phyloP scores from a whole-genome alignment of 1,140 invertebrate genomes.

The Neelides sp. region DNA sequence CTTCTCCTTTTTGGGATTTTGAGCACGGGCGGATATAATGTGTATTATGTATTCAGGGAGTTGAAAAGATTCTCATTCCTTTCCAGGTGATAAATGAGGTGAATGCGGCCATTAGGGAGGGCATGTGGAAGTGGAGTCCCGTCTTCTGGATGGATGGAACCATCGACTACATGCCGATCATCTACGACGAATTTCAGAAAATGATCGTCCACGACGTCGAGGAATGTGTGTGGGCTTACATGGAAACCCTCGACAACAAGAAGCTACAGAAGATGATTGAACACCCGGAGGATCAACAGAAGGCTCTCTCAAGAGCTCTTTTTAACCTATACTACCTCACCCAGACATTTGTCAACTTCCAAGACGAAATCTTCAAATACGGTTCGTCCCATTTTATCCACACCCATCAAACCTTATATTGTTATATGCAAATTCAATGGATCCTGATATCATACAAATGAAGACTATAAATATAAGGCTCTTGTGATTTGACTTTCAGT shows the following conservation, averaged over 20 bases:
- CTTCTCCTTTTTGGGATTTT: too few species aligned
- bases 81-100: slow-evolving; percentile 18
- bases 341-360: slow-evolving; percentile 16
- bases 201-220: slow-evolving; percentile 28
- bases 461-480: too few species aligned
- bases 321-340: slow-evolving; percentile 23
- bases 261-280: slow-evolving; percentile 18
- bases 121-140: slow-evolving; percentile 16
- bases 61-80: background rate
- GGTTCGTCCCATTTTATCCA: too few species aligned
- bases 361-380: slow-evolving; percentile 13
- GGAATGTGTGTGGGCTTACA: slow-evolving; percentile 3
- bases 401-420: too few species aligned
- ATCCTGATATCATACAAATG: too few species aligned
- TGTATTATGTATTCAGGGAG: background rate
- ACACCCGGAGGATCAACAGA: background rate
- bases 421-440: too few species aligned
- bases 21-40: too few species aligned
- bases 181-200: slow-evolving; percentile 29
- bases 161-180: slow-evolving; percentile 20
- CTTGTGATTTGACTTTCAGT: too few species aligned
- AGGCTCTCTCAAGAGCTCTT: slow-evolving; percentile 10
- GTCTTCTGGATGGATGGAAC: slow-evolving; percentile 18
- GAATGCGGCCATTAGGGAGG: slow-evolving; percentile 11
- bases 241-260: slow-evolving; percentile 6